phyloP scores from a whole-genome alignment of 2,113 vertebrate genomes.

The Hipposideros armiger region DNA sequence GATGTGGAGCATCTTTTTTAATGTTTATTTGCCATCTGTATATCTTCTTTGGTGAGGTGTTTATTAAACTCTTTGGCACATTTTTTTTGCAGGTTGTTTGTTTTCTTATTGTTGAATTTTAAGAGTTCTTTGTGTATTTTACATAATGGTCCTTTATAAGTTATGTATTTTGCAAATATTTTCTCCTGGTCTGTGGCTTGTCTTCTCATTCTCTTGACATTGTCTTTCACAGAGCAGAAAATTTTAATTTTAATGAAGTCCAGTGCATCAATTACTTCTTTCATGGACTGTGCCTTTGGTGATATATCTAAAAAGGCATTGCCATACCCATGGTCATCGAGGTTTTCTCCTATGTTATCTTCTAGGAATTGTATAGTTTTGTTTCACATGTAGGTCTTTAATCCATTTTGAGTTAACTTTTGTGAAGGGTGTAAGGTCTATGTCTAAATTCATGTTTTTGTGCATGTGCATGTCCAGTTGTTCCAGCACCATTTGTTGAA shows the following conservation, averaged over 20 bases:
- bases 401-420: constrained; percentile 35
- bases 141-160: neutral
- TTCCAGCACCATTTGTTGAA: constrained; percentile 15
- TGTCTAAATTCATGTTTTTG: constrained; percentile 2
- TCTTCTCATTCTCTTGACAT: constrained; percentile 5
- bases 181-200: neutral
- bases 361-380: neutral
- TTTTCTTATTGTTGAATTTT: neutral
- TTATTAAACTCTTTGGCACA: neutral
- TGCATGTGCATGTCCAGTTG: neutral
- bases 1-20: neutral
- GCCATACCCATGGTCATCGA: neutral
- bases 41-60: neutral
- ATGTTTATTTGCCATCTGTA: neutral
- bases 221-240: neutral
- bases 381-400: neutral
- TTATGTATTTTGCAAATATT: constrained; percentile 11
- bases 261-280: neutral
- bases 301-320: neutral
- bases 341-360: neutral
- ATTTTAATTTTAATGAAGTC: constrained; percentile 15
- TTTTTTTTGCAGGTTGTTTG: neutral
- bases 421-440: neutral
- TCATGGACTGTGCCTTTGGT: neutral
- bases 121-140: constrained; percentile 20